A percentile compares a stretch with the other conserved stretches of the same genome.
Conservation (phyloP, 1,140 invertebrate genomes). For the Hypothenemus hampei region DNA sequence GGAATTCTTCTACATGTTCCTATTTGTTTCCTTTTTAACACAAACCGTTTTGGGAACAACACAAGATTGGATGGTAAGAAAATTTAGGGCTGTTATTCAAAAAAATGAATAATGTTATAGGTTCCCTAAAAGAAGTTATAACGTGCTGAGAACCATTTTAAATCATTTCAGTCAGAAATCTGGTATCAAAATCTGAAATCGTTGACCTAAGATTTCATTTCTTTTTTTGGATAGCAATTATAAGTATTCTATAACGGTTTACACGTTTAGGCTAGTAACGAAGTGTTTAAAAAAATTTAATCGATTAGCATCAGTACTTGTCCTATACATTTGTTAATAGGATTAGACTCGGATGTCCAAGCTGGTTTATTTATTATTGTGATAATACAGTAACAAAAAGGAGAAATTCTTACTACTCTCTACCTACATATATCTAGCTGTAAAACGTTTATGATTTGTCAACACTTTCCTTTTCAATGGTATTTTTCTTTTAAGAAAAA, state of each 20-base stretch:
- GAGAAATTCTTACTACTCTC: neutral
- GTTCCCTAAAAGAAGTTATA: neutral
- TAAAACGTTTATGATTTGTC: conserved; percentile 9
- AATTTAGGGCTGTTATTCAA: neutral
- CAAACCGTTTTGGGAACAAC: neutral
- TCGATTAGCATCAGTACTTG: neutral
- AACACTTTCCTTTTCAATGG: conserved; percentile 22
- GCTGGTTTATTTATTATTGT: neutral
- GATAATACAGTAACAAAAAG: neutral
- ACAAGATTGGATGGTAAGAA: neutral
- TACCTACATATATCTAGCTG: neutral
- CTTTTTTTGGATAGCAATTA: too few species aligned
- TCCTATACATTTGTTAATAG: neutral
- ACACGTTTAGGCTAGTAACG: too few species aligned
- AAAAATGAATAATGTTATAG: neutral
- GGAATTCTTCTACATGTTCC: neutral
- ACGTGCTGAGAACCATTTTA: neutral
- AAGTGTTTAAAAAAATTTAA: neutral
- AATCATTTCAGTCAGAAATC: neutral
- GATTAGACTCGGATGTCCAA: neutral
- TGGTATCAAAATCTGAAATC: neutral
- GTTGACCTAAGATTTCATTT: too few species aligned
- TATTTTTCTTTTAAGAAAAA: conserved; percentile 16
- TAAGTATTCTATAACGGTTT: too few species aligned
- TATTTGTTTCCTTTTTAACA: neutral